These are phyloP conservation scores for Semicossyphus pulcher DNA, from an alignment of 2,113 vertebrate genomes.

Conservation along the genomic window DNA sequence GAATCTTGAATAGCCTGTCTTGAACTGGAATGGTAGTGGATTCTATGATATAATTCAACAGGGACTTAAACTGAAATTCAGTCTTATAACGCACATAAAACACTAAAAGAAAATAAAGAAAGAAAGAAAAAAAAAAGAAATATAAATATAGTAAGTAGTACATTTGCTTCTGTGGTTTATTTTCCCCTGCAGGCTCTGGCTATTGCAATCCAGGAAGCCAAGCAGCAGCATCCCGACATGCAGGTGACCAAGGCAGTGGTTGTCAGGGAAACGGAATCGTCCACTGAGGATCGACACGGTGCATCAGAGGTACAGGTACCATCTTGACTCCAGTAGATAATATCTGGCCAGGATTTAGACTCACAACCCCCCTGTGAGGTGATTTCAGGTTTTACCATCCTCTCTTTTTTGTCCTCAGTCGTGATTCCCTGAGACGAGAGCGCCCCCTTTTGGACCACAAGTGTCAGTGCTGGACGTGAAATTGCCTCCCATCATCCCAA, in stretches of 20 bases:
- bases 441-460: conserved; percentile 70
- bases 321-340: conserved; percentile 13
- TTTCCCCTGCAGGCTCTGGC: conserved; percentile 89
- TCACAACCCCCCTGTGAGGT: conserved; percentile 1
- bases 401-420: conserved; percentile 68
- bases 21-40: no score
- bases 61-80: no score
- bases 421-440: conserved; percentile 67
- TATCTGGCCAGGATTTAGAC: conserved; percentile 22
- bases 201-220: conserved; percentile 98
- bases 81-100: no score
- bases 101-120: no score
- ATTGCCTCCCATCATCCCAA: conserved; percentile 32
- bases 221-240: conserved; percentile 99
- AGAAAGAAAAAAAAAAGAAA: no score
- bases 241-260: conserved; percentile 99
- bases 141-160: background rate
- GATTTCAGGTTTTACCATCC: conserved; percentile 5
- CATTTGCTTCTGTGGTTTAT: background rate
- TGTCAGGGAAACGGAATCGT: conserved; percentile 98
- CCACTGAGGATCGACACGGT: conserved; percentile 90
- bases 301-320: conserved; percentile 88
- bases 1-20: no score
- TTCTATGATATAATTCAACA: no score
- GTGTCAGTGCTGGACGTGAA: conserved; percentile 60